These are phyloP conservation scores for Clepsis dumicolana DNA, from an alignment of 2,888 invertebrate genomes.

Conservation along the genomic window DNA sequence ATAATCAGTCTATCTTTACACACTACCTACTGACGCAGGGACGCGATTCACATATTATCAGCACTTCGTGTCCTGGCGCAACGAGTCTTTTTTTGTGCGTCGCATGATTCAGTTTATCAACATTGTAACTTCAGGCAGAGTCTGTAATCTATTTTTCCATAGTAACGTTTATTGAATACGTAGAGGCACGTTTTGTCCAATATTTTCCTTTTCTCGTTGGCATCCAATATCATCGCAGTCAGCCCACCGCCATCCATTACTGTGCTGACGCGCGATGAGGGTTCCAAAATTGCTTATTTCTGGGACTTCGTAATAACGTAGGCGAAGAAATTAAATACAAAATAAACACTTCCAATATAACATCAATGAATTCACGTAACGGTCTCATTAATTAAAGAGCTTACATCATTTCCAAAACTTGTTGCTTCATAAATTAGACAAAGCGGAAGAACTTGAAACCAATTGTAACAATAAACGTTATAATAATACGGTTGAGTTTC, in stretches of 20 bases:
- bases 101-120: constrained; percentile 2
- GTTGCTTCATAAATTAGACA: constrained; percentile 16
- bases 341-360: constrained; percentile 20
- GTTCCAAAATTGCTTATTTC: constrained; percentile 67
- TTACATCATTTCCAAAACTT: constrained; percentile 18
- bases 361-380: not conserved
- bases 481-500: constrained; percentile 51
- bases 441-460: constrained; percentile 31
- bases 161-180: constrained; percentile 31
- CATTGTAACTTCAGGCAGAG: constrained; percentile 3
- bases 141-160: constrained; percentile 12
- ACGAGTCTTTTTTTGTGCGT: not conserved
- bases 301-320: constrained; percentile 54
- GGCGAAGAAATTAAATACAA: constrained; percentile 50
- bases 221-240: constrained; percentile 53
- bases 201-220: constrained; percentile 47
- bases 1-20: too few relatives aligned
- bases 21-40: not conserved
- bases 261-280: constrained; percentile 65
- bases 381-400: constrained; percentile 14
- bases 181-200: constrained; percentile 25
- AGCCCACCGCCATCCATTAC: constrained; percentile 63
- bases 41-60: not conserved
- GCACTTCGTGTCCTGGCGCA: not conserved
- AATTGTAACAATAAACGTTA: constrained; percentile 44